phyloP scores from a whole-genome alignment of 1,140 invertebrate genomes.

The Hestina assimilis region DNA sequence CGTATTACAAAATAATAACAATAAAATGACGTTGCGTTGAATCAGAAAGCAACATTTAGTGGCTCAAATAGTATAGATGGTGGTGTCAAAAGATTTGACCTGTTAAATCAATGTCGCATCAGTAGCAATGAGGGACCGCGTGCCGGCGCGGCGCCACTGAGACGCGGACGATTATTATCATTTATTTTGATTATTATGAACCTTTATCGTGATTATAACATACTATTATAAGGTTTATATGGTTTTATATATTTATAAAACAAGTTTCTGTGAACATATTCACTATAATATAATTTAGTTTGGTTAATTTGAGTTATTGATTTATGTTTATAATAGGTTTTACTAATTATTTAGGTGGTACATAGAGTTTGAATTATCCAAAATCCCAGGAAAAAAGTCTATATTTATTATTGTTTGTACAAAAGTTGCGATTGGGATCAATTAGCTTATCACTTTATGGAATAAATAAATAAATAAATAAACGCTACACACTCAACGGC shows the following conservation, averaged over 20 bases:
- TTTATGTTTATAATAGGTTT: too few species aligned
- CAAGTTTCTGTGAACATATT: too few species aligned
- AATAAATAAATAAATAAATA: too few species aligned
- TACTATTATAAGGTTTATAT: too few species aligned
- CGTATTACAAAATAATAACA: background rate
- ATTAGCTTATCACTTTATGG: too few species aligned
- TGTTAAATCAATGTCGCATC: constrained; percentile 66
- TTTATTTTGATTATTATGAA: background rate
- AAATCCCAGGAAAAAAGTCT: too few species aligned
- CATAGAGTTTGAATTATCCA: too few species aligned
- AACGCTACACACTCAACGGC: too few species aligned
- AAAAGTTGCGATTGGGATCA: too few species aligned
- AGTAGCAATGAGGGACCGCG: constrained; percentile 46
- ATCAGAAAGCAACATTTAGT: constrained; percentile 3
- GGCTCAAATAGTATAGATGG: constrained; percentile 66
- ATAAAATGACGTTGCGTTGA: background rate
- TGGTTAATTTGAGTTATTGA: background rate
- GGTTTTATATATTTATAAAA: too few species aligned
- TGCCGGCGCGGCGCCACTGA: constrained; percentile 39
- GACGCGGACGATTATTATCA: constrained; percentile 24
- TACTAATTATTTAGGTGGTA: too few species aligned
- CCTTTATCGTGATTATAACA: background rate
- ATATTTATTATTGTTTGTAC: too few species aligned
- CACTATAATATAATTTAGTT: background rate
- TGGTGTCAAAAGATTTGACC: constrained; percentile 67